Conservation (phyloP, 2,888 invertebrate genomes). For the Drosophila mercatorum region DNA sequence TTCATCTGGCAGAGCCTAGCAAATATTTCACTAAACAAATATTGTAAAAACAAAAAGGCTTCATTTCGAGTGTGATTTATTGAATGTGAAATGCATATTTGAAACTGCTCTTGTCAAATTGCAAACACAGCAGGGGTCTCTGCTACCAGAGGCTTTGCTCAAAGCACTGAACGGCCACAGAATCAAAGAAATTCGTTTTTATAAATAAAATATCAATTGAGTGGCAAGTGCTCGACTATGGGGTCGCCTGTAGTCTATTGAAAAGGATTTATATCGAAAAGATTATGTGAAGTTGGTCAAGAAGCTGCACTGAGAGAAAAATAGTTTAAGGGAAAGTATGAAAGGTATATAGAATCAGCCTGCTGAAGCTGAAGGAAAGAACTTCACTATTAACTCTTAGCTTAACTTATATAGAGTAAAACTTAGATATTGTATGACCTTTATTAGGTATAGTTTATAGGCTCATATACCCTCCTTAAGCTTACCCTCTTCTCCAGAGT, state of each 20-base stretch:
- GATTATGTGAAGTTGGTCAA: neutral
- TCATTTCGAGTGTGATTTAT: slow-evolving; percentile 64
- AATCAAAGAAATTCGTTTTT: slow-evolving; percentile 18
- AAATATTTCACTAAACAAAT: slow-evolving; percentile 44
- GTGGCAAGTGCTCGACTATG: slow-evolving; percentile 1
- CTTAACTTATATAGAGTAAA: too few species aligned
- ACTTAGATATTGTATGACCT: too few species aligned
- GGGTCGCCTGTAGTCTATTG: neutral
- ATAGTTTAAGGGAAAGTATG: too few species aligned
- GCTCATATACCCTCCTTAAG: neutral
- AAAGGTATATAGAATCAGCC: too few species aligned
- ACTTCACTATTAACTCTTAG: too few species aligned
- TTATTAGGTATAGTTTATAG: neutral
- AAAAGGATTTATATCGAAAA: neutral
- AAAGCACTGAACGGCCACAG: neutral
- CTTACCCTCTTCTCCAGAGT: neutral
- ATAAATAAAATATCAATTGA: slow-evolving; percentile 4
- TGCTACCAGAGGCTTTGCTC: neutral
- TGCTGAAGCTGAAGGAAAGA: too few species aligned
- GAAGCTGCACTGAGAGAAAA: too few species aligned
- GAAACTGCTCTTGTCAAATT: slow-evolving; percentile 44
- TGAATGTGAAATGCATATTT: slow-evolving; percentile 52
- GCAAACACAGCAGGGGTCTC: slow-evolving; percentile 41
- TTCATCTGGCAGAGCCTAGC: slow-evolving; percentile 9
- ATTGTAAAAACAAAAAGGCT: slow-evolving; percentile 58